phyloP scores from a whole-genome alignment of 2,797 vertebrate genomes.

The Aldrovandia affinis region DNA sequence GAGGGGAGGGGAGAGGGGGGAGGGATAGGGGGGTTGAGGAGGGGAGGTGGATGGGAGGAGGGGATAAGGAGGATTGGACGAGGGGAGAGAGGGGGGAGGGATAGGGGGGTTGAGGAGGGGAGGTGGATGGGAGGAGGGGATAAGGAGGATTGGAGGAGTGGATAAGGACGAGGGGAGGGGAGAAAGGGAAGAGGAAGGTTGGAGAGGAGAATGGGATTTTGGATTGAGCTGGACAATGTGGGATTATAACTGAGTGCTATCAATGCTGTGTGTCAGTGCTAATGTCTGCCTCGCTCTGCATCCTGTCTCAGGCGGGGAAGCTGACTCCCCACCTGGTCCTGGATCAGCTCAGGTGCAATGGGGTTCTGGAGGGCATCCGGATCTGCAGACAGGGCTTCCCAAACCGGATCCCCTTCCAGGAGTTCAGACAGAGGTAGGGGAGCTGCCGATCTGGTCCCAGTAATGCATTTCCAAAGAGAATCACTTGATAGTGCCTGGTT shows the following conservation, averaged over 20 bases:
- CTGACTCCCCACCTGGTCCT: conserved; percentile 83
- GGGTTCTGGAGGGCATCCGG: conserved; percentile 89
- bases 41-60: no score
- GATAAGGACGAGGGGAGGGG: no score
- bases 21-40: no score
- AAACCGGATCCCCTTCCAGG: conserved; percentile 91
- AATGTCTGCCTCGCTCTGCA: background rate
- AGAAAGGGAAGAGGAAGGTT: no score
- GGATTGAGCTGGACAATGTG: no score
- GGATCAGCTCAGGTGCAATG: conserved; percentile 89
- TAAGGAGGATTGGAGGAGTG: no score
- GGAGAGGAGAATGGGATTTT: no score
- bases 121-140: background rate
- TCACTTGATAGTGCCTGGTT: background rate
- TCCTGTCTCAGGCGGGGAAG: conserved; percentile 74
- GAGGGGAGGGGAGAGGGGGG: no score
- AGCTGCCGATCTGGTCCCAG: background rate
- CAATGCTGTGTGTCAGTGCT: background rate
- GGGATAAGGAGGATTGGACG: no score
- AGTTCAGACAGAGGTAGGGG: conserved; percentile 86
- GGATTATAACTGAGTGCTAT: background rate
- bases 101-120: no score
- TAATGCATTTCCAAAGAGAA: background rate
- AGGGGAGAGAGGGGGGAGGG: no score
- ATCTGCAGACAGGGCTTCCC: conserved; percentile 94